Base-by-base conservation (phyloP, 1,140 invertebrate species). In the Neelides sp. region DNA sequence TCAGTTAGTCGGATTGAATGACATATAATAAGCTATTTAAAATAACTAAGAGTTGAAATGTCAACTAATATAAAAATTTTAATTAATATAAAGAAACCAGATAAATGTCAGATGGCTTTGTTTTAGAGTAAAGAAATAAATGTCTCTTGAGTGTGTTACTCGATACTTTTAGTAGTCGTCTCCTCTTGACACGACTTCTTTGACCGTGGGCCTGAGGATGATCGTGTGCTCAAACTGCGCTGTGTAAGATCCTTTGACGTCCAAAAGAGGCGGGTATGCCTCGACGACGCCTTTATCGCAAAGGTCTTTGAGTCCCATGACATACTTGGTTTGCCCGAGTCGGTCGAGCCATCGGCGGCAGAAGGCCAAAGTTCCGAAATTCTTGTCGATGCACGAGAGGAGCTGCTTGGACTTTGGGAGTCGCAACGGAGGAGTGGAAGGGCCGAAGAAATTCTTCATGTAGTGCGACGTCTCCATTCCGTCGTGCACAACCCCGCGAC, bases 391-490 rank as follows among this genome's bases (percentile, higher is more conserved):
- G n/a, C 83, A 76, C 65, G 85, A 88, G 39, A 98, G 71, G 7
- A 99, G 72, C 50, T 85, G 79, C 67, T 97, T 97, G 1, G 93
- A 96, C 54, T 55, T 57, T 26, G 52, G 15, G 50, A 61, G 71
- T 65, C 75, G 67, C 34, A 96, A 67, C n/a, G n/a, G n/a, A 45
- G 90, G 90, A 35, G 94, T 85, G 70, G 85, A 92, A 51, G 85
- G 83, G 66, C 82, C 79, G 62, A 99, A 93, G 69, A 87, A 98
- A 66, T 95, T 94, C 69, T 98, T 98, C 95, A 98, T 99, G 64
- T 99, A 99, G 73, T 99, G 96, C 26, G 93, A 98, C 55, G 85
- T 89, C 64, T 99, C 95, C 85, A 98, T 93, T 66, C 98, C 96
- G 22, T 55, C 57, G 67, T 97, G 91, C 1, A 99, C 94, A 46